Conservation (phyloP, 1,140 invertebrate species). For the Plectrocnemia conspersa region DNA sequence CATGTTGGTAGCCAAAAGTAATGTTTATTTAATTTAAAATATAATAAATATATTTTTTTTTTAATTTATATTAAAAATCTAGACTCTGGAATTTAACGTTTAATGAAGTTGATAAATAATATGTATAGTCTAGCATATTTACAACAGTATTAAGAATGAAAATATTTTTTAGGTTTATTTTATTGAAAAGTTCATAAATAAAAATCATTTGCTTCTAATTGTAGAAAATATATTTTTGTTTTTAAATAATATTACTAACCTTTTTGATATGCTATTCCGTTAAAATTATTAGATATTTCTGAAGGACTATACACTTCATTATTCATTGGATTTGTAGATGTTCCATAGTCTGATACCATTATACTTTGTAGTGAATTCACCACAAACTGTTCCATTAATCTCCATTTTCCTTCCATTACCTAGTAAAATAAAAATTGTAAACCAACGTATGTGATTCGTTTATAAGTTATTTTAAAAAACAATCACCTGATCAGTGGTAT, state of each 20-base stretch:
- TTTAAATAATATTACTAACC: slow-evolving; percentile 42
- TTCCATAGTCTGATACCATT: slow-evolving; percentile 61
- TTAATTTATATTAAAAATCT: too few relatives aligned
- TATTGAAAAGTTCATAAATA: too few relatives aligned
- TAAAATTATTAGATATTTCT: slow-evolving; percentile 73
- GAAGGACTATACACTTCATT: slow-evolving; percentile 62
- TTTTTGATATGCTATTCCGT: slow-evolving; percentile 73
- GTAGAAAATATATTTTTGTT: too few relatives aligned
- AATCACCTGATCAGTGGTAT: slow-evolving; percentile 47
- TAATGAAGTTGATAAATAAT: too few relatives aligned
- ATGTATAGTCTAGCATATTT: too few relatives aligned
- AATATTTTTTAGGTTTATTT: too few relatives aligned
- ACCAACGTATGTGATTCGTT: not conserved
- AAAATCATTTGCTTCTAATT: too few relatives aligned
- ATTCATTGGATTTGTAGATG: slow-evolving; percentile 70
- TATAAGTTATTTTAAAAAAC: too few relatives aligned
- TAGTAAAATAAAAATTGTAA: not conserved
- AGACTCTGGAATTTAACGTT: too few relatives aligned
- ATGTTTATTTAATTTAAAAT: not conserved
- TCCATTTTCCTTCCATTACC: slow-evolving; percentile 54
- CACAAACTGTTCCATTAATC: slow-evolving; percentile 76
- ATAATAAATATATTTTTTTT: slow-evolving; percentile 8
- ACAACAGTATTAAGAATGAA: too few relatives aligned
- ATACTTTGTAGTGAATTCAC: slow-evolving; percentile 61
- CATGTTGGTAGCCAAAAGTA: too few relatives aligned